Conservation (phyloP, 2,113 vertebrate species). For the Anser cygnoides region DNA sequence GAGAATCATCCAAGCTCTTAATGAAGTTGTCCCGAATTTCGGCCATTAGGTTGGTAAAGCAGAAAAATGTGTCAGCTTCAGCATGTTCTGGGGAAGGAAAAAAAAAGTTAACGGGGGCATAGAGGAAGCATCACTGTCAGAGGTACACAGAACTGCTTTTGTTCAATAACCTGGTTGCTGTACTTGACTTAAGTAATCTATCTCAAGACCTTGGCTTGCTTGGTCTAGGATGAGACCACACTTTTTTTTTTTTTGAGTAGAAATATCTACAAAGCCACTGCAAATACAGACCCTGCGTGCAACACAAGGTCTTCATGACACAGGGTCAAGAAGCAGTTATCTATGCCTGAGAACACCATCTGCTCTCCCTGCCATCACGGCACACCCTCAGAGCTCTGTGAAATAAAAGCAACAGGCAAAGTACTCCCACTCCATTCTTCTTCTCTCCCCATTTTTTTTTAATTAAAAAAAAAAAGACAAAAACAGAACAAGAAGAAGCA, state of each 20-base stretch:
- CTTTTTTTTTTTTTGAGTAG: neutral
- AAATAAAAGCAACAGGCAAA: neutral
- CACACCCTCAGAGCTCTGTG: neutral
- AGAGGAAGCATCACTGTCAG: neutral
- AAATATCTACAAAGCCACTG: neutral
- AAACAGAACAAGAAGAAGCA: neutral
- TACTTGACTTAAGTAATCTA: neutral
- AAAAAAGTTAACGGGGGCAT: neutral
- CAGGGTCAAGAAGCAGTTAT: neutral
- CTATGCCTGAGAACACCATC: neutral
- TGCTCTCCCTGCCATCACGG: neutral
- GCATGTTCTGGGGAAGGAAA: constrained; percentile 84
- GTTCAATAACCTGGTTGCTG: neutral
- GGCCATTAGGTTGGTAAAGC: constrained; percentile 97
- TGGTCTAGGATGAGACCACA: neutral
- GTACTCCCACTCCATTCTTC: neutral
- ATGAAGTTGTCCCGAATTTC: constrained; percentile 99
- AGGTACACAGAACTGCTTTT: neutral
- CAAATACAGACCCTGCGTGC: neutral
- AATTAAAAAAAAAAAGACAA: neutral
- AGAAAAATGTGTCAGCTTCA: constrained; percentile 97
- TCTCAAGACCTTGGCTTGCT: neutral
- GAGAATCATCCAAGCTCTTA: constrained; percentile 96
- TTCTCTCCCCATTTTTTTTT: neutral
- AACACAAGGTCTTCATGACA: neutral